phyloP scores from a whole-genome alignment of 2,113 vertebrate genomes.

The Gambusia holbrooki region DNA sequence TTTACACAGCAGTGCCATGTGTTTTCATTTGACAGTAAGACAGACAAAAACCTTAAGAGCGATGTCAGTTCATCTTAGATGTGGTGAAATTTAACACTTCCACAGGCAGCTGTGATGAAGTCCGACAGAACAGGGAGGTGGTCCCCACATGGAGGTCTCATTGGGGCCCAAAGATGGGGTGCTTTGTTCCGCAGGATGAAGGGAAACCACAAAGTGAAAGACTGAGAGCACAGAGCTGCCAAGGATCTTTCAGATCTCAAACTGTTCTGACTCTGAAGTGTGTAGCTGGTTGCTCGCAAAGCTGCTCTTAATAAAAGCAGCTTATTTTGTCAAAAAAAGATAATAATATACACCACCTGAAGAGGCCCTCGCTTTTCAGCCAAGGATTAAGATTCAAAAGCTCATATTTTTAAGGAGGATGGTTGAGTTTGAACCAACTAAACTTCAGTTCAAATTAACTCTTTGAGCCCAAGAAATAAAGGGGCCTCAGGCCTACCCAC shows the following conservation, averaged over 20 bases:
- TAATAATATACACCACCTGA: constrained; percentile 32
- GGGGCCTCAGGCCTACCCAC: neutral
- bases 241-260: constrained; percentile 29
- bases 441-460: constrained; percentile 51
- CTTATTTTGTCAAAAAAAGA: constrained; percentile 37
- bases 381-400: constrained; percentile 31
- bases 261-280: constrained; percentile 32
- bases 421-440: constrained; percentile 29
- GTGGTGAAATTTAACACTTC: constrained; percentile 56
- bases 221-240: constrained; percentile 17
- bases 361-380: constrained; percentile 21
- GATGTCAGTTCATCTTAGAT: constrained; percentile 47
- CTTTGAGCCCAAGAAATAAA: neutral
- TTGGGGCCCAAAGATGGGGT: constrained; percentile 51
- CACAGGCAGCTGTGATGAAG: constrained; percentile 24
- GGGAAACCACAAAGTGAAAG: constrained; percentile 30
- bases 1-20: constrained; percentile 43
- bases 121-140: constrained; percentile 4
- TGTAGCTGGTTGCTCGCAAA: constrained; percentile 24
- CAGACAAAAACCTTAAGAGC: constrained; percentile 43
- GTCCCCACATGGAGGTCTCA: constrained; percentile 48
- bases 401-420: constrained; percentile 25
- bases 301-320: constrained; percentile 47
- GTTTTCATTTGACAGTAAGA: constrained; percentile 41
- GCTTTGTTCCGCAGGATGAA: constrained; percentile 45